phyloP scores from a whole-genome alignment of 1,140 invertebrate species.

The Ceratina japonica region DNA sequence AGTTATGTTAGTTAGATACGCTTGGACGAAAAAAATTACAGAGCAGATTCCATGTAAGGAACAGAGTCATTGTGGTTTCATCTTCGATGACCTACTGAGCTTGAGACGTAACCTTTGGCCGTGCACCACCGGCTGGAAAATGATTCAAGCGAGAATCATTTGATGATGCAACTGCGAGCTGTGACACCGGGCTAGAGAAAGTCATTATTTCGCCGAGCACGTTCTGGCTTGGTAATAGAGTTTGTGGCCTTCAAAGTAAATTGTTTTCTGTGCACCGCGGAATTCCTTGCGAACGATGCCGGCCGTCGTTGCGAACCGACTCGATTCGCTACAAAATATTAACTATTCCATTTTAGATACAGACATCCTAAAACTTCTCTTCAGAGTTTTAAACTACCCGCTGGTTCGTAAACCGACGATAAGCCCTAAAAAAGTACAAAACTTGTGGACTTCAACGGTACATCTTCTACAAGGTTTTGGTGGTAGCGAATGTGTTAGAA shows the following conservation, averaged over 20 bases:
- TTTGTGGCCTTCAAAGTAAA: slow-evolving; percentile 80
- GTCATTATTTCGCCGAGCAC: slow-evolving; percentile 76
- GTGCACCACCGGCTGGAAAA: slow-evolving; percentile 48
- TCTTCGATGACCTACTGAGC: slow-evolving; percentile 76
- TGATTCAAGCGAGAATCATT: slow-evolving; percentile 72
- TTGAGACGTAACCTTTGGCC: slow-evolving; percentile 78
- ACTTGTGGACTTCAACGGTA: too few species aligned
- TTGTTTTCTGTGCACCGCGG: slow-evolving; percentile 72
- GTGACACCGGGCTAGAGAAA: slow-evolving; percentile 72
- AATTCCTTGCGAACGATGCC: slow-evolving; percentile 23
- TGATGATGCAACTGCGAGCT: slow-evolving; percentile 71
- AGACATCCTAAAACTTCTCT: background rate
- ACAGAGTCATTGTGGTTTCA: slow-evolving; percentile 47
- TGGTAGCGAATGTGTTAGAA: too few species aligned
- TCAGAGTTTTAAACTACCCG: background rate
- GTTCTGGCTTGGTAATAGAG: slow-evolving; percentile 75
- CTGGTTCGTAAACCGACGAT: background rate
- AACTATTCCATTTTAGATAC: background rate
- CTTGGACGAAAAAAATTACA: too few species aligned
- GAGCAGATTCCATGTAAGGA: background rate
- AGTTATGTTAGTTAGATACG: too few species aligned
- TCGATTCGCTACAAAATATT: too few species aligned
- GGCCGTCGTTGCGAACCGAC: too few species aligned
- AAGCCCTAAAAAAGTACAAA: background rate
- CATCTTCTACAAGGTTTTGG: too few species aligned